phyloP scores from a whole-genome alignment of 2,888 invertebrate genomes.

The Octonoba sinensis region DNA sequence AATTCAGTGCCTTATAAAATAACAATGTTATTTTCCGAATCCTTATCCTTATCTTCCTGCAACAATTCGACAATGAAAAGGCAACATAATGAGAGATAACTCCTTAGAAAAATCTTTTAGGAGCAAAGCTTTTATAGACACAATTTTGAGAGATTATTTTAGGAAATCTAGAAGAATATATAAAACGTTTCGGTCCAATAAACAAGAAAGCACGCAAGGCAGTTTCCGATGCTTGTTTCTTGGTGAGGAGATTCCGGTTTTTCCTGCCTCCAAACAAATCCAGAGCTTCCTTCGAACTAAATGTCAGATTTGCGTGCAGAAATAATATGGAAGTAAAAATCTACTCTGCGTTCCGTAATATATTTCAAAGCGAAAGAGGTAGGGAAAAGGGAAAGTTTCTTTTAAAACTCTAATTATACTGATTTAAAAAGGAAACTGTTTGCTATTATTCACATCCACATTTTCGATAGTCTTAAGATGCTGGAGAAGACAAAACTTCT shows the following conservation, averaged over 20 bases:
- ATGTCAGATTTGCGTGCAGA: constrained; percentile 47
- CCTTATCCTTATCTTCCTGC: no score
- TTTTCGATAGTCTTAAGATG: constrained; percentile 4
- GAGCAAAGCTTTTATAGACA: not conserved
- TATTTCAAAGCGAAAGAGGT: constrained; percentile 11
- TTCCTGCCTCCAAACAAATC: constrained; percentile 17
- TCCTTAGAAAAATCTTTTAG: no score
- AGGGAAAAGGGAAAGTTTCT: not conserved
- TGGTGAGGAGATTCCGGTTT: constrained; percentile 11
- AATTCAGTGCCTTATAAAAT: no score
- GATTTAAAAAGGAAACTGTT: constrained; percentile 30
- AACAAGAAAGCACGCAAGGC: constrained; percentile 33
- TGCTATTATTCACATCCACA: constrained; percentile 29
- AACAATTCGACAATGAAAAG: no score
- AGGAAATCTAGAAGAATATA: constrained; percentile 27
- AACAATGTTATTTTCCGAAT: no score
- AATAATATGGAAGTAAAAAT: constrained; percentile 51
- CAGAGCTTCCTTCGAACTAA: constrained; percentile 40
- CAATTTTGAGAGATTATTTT: constrained; percentile 46
- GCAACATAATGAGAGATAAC: no score
- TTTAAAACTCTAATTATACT: constrained; percentile 48
- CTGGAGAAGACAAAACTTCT: no score
- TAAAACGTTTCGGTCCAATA: constrained; percentile 26
- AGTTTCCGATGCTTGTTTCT: constrained; percentile 18
- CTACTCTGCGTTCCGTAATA: constrained; percentile 9